These are phyloP conservation scores for Bellardia pandia DNA, from an alignment of 2,888 invertebrate species.

Conservation along the genomic window DNA sequence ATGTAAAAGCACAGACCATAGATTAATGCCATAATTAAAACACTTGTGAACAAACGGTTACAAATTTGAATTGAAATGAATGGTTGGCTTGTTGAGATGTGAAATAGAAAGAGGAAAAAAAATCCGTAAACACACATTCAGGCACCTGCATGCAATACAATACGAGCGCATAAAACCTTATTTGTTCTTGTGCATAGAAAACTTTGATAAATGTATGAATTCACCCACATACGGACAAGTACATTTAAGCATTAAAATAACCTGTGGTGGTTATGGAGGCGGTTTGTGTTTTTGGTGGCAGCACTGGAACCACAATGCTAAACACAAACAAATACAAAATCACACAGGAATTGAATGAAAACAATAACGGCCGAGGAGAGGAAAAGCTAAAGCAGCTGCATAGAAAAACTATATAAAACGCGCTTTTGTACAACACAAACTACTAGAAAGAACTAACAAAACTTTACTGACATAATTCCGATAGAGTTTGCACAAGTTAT, in stretches of 20 bases:
- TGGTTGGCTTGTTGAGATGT: constrained; percentile 37
- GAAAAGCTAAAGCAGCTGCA: not conserved
- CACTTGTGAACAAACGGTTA: constrained; percentile 67
- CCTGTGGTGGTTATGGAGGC: constrained; percentile 43
- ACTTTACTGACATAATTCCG: constrained; percentile 70
- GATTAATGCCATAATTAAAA: constrained; percentile 71
- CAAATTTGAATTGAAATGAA: constrained; percentile 54
- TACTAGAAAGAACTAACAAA: constrained; percentile 63
- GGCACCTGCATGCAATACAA: constrained; percentile 1
- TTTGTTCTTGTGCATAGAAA: constrained; percentile 16
- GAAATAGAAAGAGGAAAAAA: constrained; percentile 1
- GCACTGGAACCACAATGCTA: constrained; percentile 49
- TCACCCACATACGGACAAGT: not conserved
- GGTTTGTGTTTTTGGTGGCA: constrained; percentile 16
- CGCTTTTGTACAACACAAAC: constrained; percentile 64
- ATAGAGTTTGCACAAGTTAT: constrained; percentile 59
- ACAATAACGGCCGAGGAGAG: not conserved
- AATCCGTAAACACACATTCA: constrained; percentile 26
- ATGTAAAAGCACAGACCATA: constrained; percentile 69
- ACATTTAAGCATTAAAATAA: constrained; percentile 48
- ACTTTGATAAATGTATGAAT: constrained; percentile 3
- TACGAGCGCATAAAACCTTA: not conserved
- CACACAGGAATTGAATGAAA: constrained; percentile 20
- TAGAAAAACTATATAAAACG: constrained; percentile 49
- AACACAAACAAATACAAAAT: constrained; percentile 23